Evolutionary conservation across 2,888 invertebrate species (phyloP).

Genomic region (Phyto melanocephala): DNA sequence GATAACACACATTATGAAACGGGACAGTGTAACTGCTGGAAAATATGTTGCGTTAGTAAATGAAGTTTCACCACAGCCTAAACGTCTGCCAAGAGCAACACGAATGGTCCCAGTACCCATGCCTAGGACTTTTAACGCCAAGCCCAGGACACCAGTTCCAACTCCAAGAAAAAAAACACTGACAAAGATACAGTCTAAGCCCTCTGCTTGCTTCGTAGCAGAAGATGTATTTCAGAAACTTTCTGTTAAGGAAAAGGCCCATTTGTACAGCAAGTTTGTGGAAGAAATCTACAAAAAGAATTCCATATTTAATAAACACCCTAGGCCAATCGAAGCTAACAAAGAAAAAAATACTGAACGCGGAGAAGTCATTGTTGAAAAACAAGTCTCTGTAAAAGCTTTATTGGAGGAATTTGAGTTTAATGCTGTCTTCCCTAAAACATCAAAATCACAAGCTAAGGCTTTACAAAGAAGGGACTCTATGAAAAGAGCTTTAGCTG

Average conservation of each 20-base stretch:
- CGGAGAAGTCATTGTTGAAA: conserved; percentile 70
- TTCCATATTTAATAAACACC: conserved; percentile 70
- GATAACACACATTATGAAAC: conserved; percentile 70
- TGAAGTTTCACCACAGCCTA: conserved; percentile 44
- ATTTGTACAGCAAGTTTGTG: conserved; percentile 73
- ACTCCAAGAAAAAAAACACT: conserved; percentile 56
- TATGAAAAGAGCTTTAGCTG: conserved; percentile 14
- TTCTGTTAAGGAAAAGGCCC: conserved; percentile 74
- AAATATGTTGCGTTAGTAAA: neutral
- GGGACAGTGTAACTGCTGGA: conserved; percentile 18
- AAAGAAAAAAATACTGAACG: no score
- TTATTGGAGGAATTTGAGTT: conserved; percentile 72
- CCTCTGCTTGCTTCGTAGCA: conserved; percentile 68
- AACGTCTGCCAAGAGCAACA: neutral
- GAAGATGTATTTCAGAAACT: conserved; percentile 74
- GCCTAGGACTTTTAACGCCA: neutral
- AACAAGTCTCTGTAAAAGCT: conserved; percentile 71
- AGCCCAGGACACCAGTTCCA: conserved; percentile 53
- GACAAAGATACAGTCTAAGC: neutral
- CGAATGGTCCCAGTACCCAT: neutral
- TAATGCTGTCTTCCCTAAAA: conserved; percentile 39
- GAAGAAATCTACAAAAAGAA: conserved; percentile 71
- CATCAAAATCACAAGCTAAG: conserved; percentile 10
- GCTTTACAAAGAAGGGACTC: conserved; percentile 22
- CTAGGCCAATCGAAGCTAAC: conserved; percentile 66